These are phyloP conservation scores for Ridgeia piscesae DNA, from an alignment of 1,140 invertebrate genomes.

Conservation along the genomic window DNA sequence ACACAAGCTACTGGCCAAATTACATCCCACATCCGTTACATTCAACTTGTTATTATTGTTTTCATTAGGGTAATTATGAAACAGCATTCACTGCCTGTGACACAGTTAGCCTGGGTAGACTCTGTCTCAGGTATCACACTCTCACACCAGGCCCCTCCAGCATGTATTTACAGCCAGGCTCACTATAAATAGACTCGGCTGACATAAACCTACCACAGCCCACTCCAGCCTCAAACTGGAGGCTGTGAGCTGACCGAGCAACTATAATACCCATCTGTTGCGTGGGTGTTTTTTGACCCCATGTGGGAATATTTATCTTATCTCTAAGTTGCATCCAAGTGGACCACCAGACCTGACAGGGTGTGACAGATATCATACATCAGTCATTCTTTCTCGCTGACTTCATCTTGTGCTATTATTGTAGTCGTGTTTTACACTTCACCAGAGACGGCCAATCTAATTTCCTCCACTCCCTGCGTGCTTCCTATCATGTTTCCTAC, in stretches of 20 bases:
- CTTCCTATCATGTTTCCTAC: not conserved
- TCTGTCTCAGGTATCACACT: not conserved
- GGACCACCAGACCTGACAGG: not conserved
- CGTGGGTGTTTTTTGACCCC: not conserved
- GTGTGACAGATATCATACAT: not conserved
- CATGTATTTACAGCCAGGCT: not conserved
- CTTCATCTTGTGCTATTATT: not conserved
- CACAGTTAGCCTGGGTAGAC: not conserved
- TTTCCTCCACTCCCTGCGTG: not conserved
- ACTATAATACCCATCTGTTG: not conserved
- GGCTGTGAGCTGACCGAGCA: not conserved
- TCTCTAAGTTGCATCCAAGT: not conserved
- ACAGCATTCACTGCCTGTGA: not conserved
- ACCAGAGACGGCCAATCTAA: not conserved
- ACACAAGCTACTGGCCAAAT: not conserved
- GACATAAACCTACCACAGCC: not conserved
- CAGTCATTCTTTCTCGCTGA: not conserved
- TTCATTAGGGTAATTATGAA: not conserved
- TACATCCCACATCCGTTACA: not conserved
- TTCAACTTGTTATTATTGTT: not conserved
- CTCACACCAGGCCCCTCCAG: not conserved
- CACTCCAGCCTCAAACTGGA: not conserved
- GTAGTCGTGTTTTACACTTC: not conserved
- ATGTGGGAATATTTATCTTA: not conserved
- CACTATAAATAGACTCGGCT: not conserved